These are phyloP conservation scores for Magallana gigas DNA, from an alignment of 1,140 invertebrate species.

Conservation along the genomic window DNA sequence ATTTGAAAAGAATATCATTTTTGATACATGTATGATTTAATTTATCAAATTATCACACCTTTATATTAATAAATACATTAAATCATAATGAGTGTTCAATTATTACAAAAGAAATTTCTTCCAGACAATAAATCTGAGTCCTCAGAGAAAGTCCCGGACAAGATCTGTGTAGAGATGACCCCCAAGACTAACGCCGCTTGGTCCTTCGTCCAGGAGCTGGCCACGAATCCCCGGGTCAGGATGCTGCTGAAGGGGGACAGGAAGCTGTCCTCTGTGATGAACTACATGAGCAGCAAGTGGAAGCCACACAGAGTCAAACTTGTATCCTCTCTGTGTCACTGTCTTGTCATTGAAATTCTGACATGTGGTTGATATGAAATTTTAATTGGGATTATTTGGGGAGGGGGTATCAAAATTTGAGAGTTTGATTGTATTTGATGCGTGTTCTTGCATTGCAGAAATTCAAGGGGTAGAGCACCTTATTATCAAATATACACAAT, in stretches of 20 bases:
- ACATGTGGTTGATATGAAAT: no score
- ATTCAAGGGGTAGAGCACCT: no score
- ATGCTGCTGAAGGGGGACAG: constrained; percentile 88
- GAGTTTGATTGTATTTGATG: no score
- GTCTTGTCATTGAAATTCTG: no score
- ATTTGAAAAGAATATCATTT: no score
- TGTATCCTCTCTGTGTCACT: constrained; percentile 80
- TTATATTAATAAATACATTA: no score
- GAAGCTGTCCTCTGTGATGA: constrained; percentile 86
- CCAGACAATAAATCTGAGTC: constrained; percentile 83
- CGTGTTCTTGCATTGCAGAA: no score
- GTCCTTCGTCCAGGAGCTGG: constrained; percentile 89
- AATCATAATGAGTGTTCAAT: no score
- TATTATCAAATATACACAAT: background rate
- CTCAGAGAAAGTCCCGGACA: constrained; percentile 88
- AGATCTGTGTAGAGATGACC: constrained; percentile 87
- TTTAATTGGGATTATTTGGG: no score
- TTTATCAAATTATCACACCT: no score
- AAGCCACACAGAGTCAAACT: constrained; percentile 81
- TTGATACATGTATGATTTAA: no score
- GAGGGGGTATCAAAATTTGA: no score
- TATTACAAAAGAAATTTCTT: background rate
- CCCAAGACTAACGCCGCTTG: constrained; percentile 90
- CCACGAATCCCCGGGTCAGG: constrained; percentile 94
- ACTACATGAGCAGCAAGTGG: constrained; percentile 89